These are phyloP conservation scores for Dasyprocta punctata DNA, from an alignment of 2,113 vertebrate species.

Conservation along the genomic window DNA sequence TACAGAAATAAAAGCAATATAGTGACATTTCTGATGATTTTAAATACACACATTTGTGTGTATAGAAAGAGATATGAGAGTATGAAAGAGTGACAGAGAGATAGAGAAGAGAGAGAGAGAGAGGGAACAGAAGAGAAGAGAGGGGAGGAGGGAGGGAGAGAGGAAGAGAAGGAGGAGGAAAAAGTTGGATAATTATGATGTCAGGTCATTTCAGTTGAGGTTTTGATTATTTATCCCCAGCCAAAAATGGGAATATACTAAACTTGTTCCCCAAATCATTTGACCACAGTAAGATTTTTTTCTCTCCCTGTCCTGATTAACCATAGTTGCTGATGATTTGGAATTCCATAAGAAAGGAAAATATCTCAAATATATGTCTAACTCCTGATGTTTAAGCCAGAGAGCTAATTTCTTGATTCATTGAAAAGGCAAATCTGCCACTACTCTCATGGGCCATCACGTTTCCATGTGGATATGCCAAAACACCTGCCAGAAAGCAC, in stretches of 20 bases:
- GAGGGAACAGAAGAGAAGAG: background rate
- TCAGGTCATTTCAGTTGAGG: background rate
- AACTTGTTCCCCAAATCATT: background rate
- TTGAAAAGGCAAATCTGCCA: background rate
- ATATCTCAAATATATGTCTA: background rate
- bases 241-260: background rate
- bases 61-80: background rate
- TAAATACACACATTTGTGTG: background rate
- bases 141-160: background rate
- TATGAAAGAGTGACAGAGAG: background rate
- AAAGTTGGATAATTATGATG: background rate
- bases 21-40: background rate
- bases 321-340: background rate
- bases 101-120: background rate
- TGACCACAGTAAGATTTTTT: background rate
- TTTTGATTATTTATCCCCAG: background rate
- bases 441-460: background rate
- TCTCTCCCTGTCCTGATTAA: background rate
- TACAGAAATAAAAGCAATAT: background rate
- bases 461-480: background rate
- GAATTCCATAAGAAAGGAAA: slow-evolving; percentile 20
- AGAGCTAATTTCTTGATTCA: slow-evolving; percentile 17
- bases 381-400: background rate
- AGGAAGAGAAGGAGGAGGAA: background rate
- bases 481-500: background rate